Evolutionary conservation across 2,113 vertebrate genomes (phyloP), one percentile per base, ranked within the genome.

Genomic region (Nannobrachium achirus): DNA sequence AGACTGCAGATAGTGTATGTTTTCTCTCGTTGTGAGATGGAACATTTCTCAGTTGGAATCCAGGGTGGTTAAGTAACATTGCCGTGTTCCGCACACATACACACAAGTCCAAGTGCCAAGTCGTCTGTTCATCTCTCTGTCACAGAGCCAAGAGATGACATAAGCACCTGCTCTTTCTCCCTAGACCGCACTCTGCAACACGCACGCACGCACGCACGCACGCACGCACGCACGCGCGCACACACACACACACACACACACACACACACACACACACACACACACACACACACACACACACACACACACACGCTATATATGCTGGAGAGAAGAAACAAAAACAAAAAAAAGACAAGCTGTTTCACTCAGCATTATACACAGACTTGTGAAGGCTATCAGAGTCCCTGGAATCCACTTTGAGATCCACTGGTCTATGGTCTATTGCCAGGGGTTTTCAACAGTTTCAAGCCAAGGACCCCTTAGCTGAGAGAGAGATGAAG

Each of bases 101-200:
- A n/a, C n/a, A n/a, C n/a, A n/a, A n/a, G n/a, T n/a, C n/a, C n/a
- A n/a, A 41, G 16, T 7, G 9, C 58, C 64, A 75, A 74, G 73
- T 61, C 41, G 25, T 81, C 69, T 68, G 60, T 72, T 84, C 81
- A 74, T 85, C 56, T 5, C 25, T 63, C 44, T 58, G 51, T 80
- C 50, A 40, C 33, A 8, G 41, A 69, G 75, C 72, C 70, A 84
- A 69, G 76, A 69, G 25, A 86, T 83, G 85, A 83, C 76, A 78
- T 65, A 81, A 86, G 85, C 79, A 73, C 72, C 78, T 72, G 79
- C 70, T 78, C 63, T 50, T 40, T 64, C 66, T 18, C 64, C 46
- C 42, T 63, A 39, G 48, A 66, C 42, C 38, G n/a, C 69, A 62
- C 39, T 9, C 33, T n/a, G n/a, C 80, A 10, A 7, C 20, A 25